phyloP scores from a whole-genome alignment of 1,140 invertebrate genomes.

The Trachymyrmex septentrionalis region DNA sequence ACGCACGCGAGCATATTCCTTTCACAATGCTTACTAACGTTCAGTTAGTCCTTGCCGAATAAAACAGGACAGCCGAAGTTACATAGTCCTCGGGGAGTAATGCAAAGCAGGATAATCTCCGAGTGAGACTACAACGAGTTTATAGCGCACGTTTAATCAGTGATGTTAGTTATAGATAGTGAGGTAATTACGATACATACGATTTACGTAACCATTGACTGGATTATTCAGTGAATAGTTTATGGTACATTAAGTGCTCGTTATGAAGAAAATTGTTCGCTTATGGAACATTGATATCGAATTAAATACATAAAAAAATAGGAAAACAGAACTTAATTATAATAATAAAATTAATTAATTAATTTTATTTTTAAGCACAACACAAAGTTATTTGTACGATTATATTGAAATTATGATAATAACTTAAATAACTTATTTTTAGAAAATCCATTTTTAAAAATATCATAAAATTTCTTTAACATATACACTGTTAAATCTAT shows the following conservation, averaged over 20 bases:
- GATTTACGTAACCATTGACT: conserved; percentile 38
- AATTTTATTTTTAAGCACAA: background rate
- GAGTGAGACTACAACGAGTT: conserved; percentile 56
- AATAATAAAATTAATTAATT: too few relatives aligned
- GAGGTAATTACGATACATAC: conserved; percentile 55
- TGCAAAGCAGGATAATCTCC: conserved; percentile 43
- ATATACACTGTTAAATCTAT: too few relatives aligned
- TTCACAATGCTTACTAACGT: conserved; percentile 32
- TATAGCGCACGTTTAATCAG: conserved; percentile 65
- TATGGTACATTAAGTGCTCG: conserved; percentile 6
- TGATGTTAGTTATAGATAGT: conserved; percentile 54
- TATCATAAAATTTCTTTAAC: background rate
- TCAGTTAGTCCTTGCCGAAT: conserved; percentile 35
- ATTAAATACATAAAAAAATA: background rate
- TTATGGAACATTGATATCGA: background rate
- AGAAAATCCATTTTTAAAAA: background rate
- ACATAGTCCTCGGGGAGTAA: conserved; percentile 34
- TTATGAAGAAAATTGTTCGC: background rate
- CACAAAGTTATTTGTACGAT: background rate
- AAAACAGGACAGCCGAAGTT: conserved; percentile 60
- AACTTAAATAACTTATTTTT: background rate
- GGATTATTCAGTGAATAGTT: conserved; percentile 22
- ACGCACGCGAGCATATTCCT: conserved; percentile 26
- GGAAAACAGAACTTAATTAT: background rate
- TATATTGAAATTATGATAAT: conserved; percentile 17